These are phyloP conservation scores for Chironex yamaguchii DNA, from an alignment of 30 jellyfish, hydroid and myxozoan genomes.

Conservation along the genomic window DNA sequence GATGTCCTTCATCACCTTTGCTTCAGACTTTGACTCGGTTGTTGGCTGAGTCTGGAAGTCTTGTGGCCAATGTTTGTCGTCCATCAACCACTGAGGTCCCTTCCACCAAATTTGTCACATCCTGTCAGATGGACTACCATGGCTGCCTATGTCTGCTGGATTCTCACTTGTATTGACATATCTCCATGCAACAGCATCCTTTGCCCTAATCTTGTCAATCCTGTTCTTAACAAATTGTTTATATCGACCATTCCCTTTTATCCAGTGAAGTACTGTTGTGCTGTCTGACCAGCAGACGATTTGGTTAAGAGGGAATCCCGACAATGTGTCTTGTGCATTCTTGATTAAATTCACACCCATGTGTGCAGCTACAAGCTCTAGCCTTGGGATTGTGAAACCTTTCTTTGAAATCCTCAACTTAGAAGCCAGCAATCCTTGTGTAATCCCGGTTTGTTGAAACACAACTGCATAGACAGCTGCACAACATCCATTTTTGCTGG, in stretches of 20 bases:
- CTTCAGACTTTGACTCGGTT: constrained; percentile 30
- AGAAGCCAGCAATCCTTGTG: constrained; percentile 46
- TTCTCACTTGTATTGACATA: constrained; percentile 25
- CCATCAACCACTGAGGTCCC: constrained; percentile 52
- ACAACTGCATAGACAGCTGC: constrained; percentile 55
- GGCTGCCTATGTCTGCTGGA: constrained; percentile 69
- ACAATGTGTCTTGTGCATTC: constrained; percentile 45
- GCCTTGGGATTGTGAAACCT: constrained; percentile 69
- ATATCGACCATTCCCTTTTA: constrained; percentile 51
- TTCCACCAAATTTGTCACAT: constrained; percentile 27
- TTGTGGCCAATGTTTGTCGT: constrained; percentile 36
- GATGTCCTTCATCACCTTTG: constrained; percentile 47
- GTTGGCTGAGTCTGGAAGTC: constrained; percentile 38
- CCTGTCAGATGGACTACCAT: constrained; percentile 3
- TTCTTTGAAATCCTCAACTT: constrained; percentile 65
- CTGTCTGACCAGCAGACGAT: constrained; percentile 60
- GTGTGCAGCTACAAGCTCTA: constrained; percentile 77
- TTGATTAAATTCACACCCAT: constrained; percentile 72
- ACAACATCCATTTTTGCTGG: constrained; percentile 52
- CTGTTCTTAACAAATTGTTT: constrained; percentile 68
- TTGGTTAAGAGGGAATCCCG: constrained; percentile 8
- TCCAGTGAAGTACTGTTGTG: constrained; percentile 76
- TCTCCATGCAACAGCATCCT: constrained; percentile 59
- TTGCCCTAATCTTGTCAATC: constrained; percentile 50
- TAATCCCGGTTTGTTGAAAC: constrained; percentile 29